A percentile compares a stretch with the other conserved stretches of the same genome.
phyloP scores from a whole-genome alignment of 2,797 vertebrate genomes.

The Ceryle rudis region DNA sequence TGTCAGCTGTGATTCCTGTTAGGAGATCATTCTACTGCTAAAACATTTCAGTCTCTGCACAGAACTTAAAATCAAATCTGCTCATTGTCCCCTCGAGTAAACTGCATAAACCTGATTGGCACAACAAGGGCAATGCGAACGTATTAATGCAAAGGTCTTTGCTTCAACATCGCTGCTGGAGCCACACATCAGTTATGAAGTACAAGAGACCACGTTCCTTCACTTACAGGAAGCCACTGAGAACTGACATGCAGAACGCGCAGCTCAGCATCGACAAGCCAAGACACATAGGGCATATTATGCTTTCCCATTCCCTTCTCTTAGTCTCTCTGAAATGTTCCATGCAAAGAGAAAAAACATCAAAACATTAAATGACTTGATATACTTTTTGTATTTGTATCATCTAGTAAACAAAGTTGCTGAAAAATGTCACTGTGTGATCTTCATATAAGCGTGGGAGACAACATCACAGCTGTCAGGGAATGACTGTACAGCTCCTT shows the following conservation, averaged over 20 bases:
- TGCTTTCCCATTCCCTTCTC: neutral
- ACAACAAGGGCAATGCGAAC: neutral
- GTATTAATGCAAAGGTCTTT: neutral
- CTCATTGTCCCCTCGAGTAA: neutral
- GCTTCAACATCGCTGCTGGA: neutral
- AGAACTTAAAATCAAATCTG: slow-evolving; percentile 1
- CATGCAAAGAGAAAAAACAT: neutral
- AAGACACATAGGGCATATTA: neutral
- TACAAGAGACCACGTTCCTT: neutral
- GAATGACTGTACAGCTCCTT: slow-evolving; percentile 47
- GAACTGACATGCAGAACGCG: neutral
- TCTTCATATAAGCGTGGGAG: slow-evolving; percentile 12
- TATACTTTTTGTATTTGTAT: slow-evolving; percentile 17
- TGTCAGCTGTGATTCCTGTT: slow-evolving; percentile 1
- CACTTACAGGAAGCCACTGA: neutral
- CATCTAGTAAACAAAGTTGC: slow-evolving; percentile 56
- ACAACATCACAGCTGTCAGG: slow-evolving; percentile 12
- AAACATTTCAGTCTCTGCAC: neutral
- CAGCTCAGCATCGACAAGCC: neutral
- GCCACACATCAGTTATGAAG: accelerated
- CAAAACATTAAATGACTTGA: neutral
- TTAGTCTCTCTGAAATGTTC: neutral
- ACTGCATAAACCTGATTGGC: neutral
- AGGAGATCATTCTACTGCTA: neutral
- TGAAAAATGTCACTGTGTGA: slow-evolving; percentile 42